These are phyloP conservation scores for Tragopan temminckii DNA, from an alignment of 2,797 vertebrate species.

Conservation along the genomic window DNA sequence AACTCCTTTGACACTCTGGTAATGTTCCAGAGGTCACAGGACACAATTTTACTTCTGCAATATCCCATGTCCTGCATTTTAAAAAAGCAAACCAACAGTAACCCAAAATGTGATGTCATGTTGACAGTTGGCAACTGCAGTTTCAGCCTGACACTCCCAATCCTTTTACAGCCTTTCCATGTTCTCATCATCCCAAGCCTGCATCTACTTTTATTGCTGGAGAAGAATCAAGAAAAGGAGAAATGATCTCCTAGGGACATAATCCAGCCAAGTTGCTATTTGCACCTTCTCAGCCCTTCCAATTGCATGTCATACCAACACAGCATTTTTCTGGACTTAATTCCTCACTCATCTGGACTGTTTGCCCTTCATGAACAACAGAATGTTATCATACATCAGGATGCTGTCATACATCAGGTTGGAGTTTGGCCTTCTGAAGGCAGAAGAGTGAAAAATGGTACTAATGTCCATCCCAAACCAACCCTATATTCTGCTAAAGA, in stretches of 20 bases:
- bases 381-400: not conserved
- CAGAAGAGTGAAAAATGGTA: not conserved
- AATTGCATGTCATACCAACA: not conserved
- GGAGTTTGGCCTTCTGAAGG: not conserved
- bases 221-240: not conserved
- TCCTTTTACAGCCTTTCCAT: not conserved
- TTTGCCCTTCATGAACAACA: not conserved
- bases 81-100: slow-evolving; percentile 34
- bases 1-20: slow-evolving; percentile 53
- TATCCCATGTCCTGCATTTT: slow-evolving; percentile 71
- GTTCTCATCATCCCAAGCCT: not conserved
- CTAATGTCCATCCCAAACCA: not conserved
- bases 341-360: not conserved
- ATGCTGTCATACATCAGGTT: not conserved
- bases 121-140: not conserved
- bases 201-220: not conserved
- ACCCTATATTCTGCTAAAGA: not conserved
- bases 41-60: slow-evolving; percentile 53
- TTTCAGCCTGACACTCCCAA: not conserved
- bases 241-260: not conserved
- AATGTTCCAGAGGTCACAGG: slow-evolving; percentile 64
- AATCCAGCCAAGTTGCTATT: not conserved
- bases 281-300: not conserved
- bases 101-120: not conserved
- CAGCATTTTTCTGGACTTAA: not conserved